Evolutionary conservation across 2,113 vertebrate species (phyloP).

Genomic region (Dinomys branickii): DNA sequence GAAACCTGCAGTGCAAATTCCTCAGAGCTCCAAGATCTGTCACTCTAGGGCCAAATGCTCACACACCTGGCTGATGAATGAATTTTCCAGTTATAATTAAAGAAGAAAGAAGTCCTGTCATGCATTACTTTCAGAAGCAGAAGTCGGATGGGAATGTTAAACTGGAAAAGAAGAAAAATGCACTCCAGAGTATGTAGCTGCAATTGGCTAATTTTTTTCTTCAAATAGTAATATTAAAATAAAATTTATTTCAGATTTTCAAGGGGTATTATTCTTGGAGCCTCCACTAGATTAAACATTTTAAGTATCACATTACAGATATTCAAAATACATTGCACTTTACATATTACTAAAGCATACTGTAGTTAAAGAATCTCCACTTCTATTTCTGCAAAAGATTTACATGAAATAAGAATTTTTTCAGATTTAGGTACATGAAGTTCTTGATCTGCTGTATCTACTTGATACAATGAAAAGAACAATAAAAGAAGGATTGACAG

Average conservation of each 20-base stretch:
- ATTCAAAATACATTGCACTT: constrained; percentile 79
- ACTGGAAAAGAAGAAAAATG: neutral
- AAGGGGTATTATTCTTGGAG: constrained; percentile 58
- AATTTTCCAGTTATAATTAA: constrained; percentile 77
- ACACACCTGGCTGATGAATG: constrained; percentile 81
- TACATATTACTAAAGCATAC: constrained; percentile 74
- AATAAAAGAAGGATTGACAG: neutral
- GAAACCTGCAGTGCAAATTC: constrained; percentile 63
- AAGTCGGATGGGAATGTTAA: constrained; percentile 6
- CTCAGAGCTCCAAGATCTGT: constrained; percentile 58
- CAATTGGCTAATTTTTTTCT: neutral
- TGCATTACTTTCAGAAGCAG: constrained; percentile 69
- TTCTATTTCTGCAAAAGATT: constrained; percentile 72
- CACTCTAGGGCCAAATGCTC: constrained; percentile 63
- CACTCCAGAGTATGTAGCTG: constrained; percentile 27
- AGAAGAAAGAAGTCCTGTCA: constrained; percentile 67
- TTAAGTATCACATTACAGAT: constrained; percentile 76
- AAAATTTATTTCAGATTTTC: constrained; percentile 74
- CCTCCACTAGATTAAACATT: constrained; percentile 57
- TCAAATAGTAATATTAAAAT: neutral
- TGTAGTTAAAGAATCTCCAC: constrained; percentile 71
- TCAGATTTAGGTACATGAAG: constrained; percentile 80
- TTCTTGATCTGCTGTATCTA: constrained; percentile 77
- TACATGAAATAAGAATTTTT: constrained; percentile 79
- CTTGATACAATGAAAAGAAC: constrained; percentile 45